A percentile compares a stretch with the other conserved stretches of the same genome.
Conservation (phyloP, 2,113 vertebrate genomes). For the Labeo catla region DNA sequence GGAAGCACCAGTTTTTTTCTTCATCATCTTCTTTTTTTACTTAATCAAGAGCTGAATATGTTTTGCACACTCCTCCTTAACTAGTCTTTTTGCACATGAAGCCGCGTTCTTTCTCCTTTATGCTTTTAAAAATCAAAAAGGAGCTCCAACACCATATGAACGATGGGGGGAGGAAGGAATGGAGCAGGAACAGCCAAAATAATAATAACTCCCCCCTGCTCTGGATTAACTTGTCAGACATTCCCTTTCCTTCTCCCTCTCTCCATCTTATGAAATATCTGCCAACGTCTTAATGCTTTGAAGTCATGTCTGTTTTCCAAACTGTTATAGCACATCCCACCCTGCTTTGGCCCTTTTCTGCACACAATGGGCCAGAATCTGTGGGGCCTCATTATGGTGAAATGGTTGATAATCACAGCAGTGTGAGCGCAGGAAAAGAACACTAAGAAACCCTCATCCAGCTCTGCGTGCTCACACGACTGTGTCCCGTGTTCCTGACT, state of each 20-base stretch:
- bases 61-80: conserved; percentile 29
- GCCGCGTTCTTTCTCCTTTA: neutral
- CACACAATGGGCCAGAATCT: conserved; percentile 45
- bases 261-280: conserved; percentile 59
- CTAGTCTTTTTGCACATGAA: neutral
- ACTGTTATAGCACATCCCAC: conserved; percentile 59
- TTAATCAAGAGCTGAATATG: conserved; percentile 27
- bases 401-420: conserved; percentile 59
- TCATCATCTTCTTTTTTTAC: neutral
- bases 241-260: conserved; percentile 41
- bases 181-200: conserved; percentile 33
- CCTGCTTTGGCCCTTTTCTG: conserved; percentile 45
- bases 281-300: conserved; percentile 64
- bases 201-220: conserved; percentile 50
- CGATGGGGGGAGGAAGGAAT: conserved; percentile 32
- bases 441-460: conserved; percentile 36
- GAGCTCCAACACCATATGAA: conserved; percentile 41
- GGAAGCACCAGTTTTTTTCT: conserved; percentile 6
- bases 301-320: conserved; percentile 65
- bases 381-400: conserved; percentile 55
- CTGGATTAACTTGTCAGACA: conserved; percentile 60
- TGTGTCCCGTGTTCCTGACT: conserved; percentile 8
- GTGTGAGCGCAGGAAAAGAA: conserved; percentile 41
- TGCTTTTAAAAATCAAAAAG: conserved; percentile 33
- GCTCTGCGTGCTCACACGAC: conserved; percentile 16